phyloP scores from a whole-genome alignment of 2,888 invertebrate genomes.

The Trissolcus brochymenae region DNA sequence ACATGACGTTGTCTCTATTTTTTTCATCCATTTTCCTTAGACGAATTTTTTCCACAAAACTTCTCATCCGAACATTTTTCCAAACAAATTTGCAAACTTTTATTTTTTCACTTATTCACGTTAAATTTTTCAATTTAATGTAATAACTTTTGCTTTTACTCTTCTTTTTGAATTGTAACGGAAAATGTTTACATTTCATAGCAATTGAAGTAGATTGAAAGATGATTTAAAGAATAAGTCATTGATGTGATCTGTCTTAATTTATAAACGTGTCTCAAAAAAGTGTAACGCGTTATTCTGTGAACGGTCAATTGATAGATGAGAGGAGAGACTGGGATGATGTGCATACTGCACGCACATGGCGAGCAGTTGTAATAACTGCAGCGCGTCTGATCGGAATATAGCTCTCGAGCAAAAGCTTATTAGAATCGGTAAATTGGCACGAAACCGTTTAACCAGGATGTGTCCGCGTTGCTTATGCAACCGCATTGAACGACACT shows the following conservation, averaged over 20 bases:
- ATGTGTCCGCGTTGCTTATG: conserved; percentile 71
- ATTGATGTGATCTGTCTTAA: background rate
- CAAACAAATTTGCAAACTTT: background rate
- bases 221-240: too few species aligned
- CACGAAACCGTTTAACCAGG: conserved; percentile 73
- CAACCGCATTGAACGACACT: conserved; percentile 66
- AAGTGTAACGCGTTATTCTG: conserved; percentile 9
- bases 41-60: background rate
- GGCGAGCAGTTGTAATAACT: conserved; percentile 40
- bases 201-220: too few species aligned
- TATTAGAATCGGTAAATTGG: conserved; percentile 70
- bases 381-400: conserved; percentile 40
- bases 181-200: too few species aligned
- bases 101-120: background rate
- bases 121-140: too few species aligned
- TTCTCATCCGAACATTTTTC: background rate
- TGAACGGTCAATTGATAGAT: conserved; percentile 22
- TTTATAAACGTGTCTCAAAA: conserved; percentile 1
- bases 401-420: conserved; percentile 64
- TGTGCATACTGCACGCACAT: conserved; percentile 20
- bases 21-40: conserved; percentile 11
- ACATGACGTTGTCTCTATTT: conserved; percentile 59
- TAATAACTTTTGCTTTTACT: too few species aligned
- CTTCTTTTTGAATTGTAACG: background rate
- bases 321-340: background rate